Conservation (phyloP, 2,888 invertebrate genomes). For the Periphyllus acericola region DNA sequence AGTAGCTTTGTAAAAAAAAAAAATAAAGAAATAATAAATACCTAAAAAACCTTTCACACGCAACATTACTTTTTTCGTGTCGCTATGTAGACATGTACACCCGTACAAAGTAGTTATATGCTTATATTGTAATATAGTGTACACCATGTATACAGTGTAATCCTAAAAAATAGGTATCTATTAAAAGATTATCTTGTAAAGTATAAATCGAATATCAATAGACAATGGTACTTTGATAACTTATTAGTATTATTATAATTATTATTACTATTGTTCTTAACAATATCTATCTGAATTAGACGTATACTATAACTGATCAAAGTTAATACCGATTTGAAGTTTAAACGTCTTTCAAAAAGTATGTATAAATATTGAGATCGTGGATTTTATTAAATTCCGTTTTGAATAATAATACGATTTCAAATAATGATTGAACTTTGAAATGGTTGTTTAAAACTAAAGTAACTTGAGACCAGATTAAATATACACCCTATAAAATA, state of each 20-base stretch:
- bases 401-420: too few relatives aligned
- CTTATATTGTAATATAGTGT: neutral
- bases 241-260: neutral
- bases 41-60: slow-evolving; percentile 46
- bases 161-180: neutral
- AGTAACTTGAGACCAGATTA: neutral
- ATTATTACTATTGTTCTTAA: neutral
- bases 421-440: too few relatives aligned
- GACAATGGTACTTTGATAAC: neutral
- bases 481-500: neutral
- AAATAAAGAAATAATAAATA: too few relatives aligned
- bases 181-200: neutral
- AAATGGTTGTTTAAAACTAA: too few relatives aligned
- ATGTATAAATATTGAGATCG: too few relatives aligned
- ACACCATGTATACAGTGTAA: neutral
- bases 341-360: too few relatives aligned
- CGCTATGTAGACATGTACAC: neutral
- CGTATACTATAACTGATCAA: too few relatives aligned
- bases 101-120: neutral
- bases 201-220: neutral
- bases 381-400: too few relatives aligned
- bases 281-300: too few relatives aligned
- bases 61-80: slow-evolving; percentile 40
- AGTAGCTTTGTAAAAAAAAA: slow-evolving; percentile 23
- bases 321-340: too few relatives aligned